These are phyloP conservation scores for Microdon myrmicae DNA, from an alignment of 2,888 invertebrate species.

Conservation along the genomic window DNA sequence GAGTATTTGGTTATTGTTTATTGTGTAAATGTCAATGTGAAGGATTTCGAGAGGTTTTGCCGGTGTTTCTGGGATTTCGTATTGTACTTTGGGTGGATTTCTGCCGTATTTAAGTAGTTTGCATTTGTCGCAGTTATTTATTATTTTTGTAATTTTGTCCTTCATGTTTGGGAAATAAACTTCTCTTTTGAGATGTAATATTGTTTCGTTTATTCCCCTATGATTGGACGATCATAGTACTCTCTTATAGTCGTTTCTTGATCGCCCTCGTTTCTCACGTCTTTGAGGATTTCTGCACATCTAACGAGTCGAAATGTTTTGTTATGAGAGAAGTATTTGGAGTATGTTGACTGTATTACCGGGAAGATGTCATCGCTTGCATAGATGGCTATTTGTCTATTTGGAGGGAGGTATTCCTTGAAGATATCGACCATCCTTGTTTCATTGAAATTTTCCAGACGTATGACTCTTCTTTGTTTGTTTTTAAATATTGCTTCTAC, in stretches of 20 bases:
- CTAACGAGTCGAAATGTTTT: slow-evolving; percentile 11
- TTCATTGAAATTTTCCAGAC: slow-evolving; percentile 3
- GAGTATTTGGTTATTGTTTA: slow-evolving; percentile 18
- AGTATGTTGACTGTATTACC: slow-evolving; percentile 5
- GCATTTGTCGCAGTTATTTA: slow-evolving; percentile 13
- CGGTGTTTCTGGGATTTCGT: slow-evolving; percentile 3
- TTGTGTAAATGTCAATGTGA: slow-evolving; percentile 25
- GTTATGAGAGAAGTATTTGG: slow-evolving; percentile 15
- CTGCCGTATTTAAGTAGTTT: slow-evolving; percentile 16
- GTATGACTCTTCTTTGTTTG: slow-evolving; percentile 9
- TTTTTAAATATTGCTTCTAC: slow-evolving; percentile 13
- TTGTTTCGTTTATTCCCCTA: slow-evolving; percentile 42
- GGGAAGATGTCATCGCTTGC: slow-evolving; percentile 15
- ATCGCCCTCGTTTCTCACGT: slow-evolving; percentile 25
- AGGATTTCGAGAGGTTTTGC: slow-evolving; percentile 15
- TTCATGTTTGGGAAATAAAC: slow-evolving; percentile 17
- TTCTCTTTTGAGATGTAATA: slow-evolving; percentile 20
- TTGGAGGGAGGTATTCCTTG: slow-evolving; percentile 17
- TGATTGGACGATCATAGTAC: slow-evolving; percentile 39
- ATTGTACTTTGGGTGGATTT: slow-evolving; percentile 16
- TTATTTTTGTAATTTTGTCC: slow-evolving; percentile 13
- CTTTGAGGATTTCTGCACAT: slow-evolving; percentile 9
- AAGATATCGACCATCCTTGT: slow-evolving; percentile 14
- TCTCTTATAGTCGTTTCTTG: slow-evolving; percentile 35
- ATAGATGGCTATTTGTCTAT: slow-evolving; percentile 22